These are phyloP conservation scores for Melanotus villosus DNA, from an alignment of 2,888 invertebrate genomes.

Conservation along the genomic window DNA sequence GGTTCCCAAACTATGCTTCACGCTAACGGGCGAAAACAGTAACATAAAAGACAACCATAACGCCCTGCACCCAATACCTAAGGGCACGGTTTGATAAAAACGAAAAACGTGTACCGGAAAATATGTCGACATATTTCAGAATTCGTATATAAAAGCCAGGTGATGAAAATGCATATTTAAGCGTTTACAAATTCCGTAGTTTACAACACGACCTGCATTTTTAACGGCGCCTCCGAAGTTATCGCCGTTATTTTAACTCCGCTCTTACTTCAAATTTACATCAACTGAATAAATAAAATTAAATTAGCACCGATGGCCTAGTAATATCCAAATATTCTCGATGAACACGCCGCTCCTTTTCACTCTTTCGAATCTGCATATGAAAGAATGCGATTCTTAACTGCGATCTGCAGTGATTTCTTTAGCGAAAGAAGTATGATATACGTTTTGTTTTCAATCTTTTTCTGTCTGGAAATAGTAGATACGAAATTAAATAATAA, in stretches of 20 bases:
- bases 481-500: too few relatives aligned
- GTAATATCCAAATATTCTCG: not conserved
- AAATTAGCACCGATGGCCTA: not conserved
- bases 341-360: not conserved
- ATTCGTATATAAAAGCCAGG: conserved; percentile 3
- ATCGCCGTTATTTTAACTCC: conserved; percentile 16
- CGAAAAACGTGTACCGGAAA: not conserved
- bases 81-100: conserved; percentile 13
- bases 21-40: not conserved
- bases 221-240: conserved; percentile 22
- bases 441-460: too few relatives aligned
- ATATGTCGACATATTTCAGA: not conserved
- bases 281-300: conserved; percentile 26
- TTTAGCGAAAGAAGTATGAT: too few relatives aligned
- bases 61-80: not conserved
- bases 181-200: conserved; percentile 7
- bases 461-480: too few relatives aligned
- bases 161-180: conserved; percentile 20
- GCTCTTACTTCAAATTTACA: conserved; percentile 18
- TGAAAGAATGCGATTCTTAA: too few relatives aligned
- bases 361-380: too few relatives aligned
- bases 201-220: conserved; percentile 18
- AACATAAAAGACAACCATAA: not conserved
- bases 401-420: too few relatives aligned
- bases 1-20: not conserved